Evolutionary conservation across 1,140 invertebrate genomes (phyloP).

Genomic region (Archegozetes longisetosus): DNA sequence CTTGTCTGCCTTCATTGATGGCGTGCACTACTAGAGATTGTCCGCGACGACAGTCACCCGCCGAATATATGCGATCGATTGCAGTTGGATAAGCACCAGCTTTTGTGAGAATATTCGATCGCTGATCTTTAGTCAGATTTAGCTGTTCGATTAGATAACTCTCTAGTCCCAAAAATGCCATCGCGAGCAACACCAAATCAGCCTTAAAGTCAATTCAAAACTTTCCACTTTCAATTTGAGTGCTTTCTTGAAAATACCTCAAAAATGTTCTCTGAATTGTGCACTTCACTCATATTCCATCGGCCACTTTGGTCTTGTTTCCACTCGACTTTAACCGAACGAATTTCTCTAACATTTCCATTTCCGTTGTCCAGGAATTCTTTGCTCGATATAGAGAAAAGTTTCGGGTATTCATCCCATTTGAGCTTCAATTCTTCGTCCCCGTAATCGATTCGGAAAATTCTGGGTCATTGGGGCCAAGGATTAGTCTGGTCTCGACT

Average conservation of each 20-base stretch:
- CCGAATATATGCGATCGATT: slow-evolving; percentile 76
- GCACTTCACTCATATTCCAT: slow-evolving; percentile 85
- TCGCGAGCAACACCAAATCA: slow-evolving; percentile 84
- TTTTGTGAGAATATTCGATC: slow-evolving; percentile 80
- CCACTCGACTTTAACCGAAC: slow-evolving; percentile 82
- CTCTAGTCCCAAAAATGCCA: slow-evolving; percentile 97
- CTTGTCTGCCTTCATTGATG: slow-evolving; percentile 90
- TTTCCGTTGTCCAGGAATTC: slow-evolving; percentile 83
- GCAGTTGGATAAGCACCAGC: slow-evolving; percentile 59
- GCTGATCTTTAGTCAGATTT: slow-evolving; percentile 61
- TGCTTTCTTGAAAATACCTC: slow-evolving; percentile 24
- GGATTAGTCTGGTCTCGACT: slow-evolving; percentile 91
- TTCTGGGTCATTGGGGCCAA: slow-evolving; percentile 70
- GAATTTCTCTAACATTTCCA: slow-evolving; percentile 73
- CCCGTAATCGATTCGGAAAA: slow-evolving; percentile 95
- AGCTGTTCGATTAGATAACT: slow-evolving; percentile 69
- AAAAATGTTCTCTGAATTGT: slow-evolving; percentile 49
- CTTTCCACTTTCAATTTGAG: no score
- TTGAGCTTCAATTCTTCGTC: slow-evolving; percentile 89
- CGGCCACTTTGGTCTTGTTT: slow-evolving; percentile 66
- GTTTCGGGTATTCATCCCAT: slow-evolving; percentile 79
- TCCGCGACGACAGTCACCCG: slow-evolving; percentile 92
- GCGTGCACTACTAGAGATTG: slow-evolving; percentile 98
- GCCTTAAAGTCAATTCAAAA: slow-evolving; percentile 45
- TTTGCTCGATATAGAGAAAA: slow-evolving; percentile 82